phyloP scores from a whole-genome alignment of 30 jellyfish, hydroid and myxozoan genomes.

The Turritopsis dohrnii region DNA sequence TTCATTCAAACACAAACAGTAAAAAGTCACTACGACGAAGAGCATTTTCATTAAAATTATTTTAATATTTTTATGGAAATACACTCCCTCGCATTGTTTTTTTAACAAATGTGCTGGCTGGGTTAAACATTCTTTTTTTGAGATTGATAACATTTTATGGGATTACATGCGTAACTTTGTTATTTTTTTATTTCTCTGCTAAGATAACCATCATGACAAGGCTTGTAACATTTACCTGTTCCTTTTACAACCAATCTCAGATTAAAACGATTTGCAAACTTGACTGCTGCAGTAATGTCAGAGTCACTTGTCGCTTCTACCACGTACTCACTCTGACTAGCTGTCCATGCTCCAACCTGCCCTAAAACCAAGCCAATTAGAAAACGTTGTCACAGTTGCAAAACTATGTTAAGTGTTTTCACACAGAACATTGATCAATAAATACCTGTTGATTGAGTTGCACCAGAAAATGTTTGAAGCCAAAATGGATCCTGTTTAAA shows the following conservation, averaged over 20 bases:
- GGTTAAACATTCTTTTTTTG: no score
- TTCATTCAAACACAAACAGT: no score
- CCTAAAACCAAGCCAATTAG: not conserved
- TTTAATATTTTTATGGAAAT: no score
- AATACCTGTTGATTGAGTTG: constrained; percentile 6
- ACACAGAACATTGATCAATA: not conserved
- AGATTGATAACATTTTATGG: no score
- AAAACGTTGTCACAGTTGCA: not conserved
- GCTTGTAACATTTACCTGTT: not conserved
- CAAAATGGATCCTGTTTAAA: constrained; percentile 10
- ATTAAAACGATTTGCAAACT: not conserved
- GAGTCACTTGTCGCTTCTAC: not conserved
- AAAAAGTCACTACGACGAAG: no score
- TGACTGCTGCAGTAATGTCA: constrained; percentile 5
- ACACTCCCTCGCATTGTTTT: no score
- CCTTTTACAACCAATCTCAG: constrained; percentile 12
- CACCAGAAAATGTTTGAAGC: constrained; percentile 17
- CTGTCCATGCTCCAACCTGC: constrained; percentile 13
- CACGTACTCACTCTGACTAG: not conserved
- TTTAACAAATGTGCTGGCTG: no score
- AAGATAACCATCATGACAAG: no score
- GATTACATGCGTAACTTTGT: no score
- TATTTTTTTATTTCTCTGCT: no score
- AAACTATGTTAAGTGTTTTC: not conserved
- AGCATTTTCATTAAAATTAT: no score